phyloP scores from a whole-genome alignment of 2,797 vertebrate species.

The Sphenopsis melanotis region DNA sequence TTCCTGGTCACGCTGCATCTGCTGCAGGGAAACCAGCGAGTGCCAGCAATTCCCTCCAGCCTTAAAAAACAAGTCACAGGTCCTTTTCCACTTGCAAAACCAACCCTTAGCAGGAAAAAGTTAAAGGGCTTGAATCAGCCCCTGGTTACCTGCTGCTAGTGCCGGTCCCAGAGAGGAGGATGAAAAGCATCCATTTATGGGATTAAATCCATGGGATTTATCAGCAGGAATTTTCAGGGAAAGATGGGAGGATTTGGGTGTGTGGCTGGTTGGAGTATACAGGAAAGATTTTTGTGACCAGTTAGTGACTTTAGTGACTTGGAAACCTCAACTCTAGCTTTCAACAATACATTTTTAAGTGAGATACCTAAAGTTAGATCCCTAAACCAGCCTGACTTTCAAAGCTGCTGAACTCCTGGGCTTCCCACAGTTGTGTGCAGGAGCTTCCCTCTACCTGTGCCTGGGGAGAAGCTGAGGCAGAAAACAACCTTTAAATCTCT shows the following conservation, averaged over 20 bases:
- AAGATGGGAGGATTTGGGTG: not conserved
- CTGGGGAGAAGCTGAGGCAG: not conserved
- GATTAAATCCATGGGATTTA: not conserved
- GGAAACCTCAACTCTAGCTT: not conserved
- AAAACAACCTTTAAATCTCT: not conserved
- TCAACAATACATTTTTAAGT: not conserved
- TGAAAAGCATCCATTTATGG: not conserved
- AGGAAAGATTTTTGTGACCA: not conserved
- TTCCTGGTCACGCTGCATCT: constrained; percentile 71
- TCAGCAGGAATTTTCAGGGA: not conserved
- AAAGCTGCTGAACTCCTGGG: not conserved
- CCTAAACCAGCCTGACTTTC: not conserved
- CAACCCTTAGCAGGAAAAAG: constrained; percentile 78
- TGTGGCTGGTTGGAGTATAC: not conserved
- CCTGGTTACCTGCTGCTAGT: constrained; percentile 23
- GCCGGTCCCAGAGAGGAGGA: not conserved
- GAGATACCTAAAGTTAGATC: not conserved
- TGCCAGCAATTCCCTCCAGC: constrained; percentile 64
- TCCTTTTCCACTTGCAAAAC: constrained; percentile 77
- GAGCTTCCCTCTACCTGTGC: not conserved
- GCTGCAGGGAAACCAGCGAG: constrained; percentile 60
- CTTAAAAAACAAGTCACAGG: constrained; percentile 61
- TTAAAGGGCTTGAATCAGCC: constrained; percentile 55
- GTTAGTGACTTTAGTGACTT: not conserved
- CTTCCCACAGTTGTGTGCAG: not conserved